Conservation (phyloP, 2,888 invertebrate genomes). For the Mylabris sibirica region DNA sequence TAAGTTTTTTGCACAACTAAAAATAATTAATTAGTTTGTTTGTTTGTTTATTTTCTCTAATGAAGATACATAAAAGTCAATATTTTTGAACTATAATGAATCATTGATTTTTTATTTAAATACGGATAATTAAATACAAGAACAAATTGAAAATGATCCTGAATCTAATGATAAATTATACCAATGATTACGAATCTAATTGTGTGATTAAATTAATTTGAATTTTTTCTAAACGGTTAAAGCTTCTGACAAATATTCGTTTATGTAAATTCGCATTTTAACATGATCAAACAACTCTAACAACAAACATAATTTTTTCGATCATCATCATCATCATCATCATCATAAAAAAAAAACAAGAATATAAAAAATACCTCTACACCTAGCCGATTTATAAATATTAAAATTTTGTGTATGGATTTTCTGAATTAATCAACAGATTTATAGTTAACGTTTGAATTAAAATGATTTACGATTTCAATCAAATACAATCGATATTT, state of each 20-base stretch:
- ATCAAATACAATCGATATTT: conserved; percentile 4
- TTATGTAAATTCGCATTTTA: conserved; percentile 33
- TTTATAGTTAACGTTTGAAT: conserved; percentile 21
- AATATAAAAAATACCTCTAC: background rate
- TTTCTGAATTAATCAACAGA: conserved; percentile 29
- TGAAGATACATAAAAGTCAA: background rate
- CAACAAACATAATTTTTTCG: conserved; percentile 10
- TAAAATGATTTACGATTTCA: conserved; percentile 32
- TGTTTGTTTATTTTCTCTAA: background rate
- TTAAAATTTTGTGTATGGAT: conserved; percentile 19
- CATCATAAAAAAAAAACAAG: background rate
- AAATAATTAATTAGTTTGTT: background rate
- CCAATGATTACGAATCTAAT: background rate
- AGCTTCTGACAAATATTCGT: conserved; percentile 34
- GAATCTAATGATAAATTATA: background rate
- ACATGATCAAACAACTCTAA: conserved; percentile 23
- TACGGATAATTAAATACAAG: background rate
- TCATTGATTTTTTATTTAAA: conserved; percentile 2
- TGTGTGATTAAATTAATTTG: background rate
- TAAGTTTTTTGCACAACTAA: background rate
- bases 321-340: too few species aligned
- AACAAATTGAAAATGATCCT: conserved; percentile 6
- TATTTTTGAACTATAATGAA: background rate
- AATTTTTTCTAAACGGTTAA: conserved; percentile 12
- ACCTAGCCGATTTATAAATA: conserved; percentile 27